Base-by-base conservation (phyloP, 2,797 vertebrate species). In the Cetoscarus ocellatus region DNA sequence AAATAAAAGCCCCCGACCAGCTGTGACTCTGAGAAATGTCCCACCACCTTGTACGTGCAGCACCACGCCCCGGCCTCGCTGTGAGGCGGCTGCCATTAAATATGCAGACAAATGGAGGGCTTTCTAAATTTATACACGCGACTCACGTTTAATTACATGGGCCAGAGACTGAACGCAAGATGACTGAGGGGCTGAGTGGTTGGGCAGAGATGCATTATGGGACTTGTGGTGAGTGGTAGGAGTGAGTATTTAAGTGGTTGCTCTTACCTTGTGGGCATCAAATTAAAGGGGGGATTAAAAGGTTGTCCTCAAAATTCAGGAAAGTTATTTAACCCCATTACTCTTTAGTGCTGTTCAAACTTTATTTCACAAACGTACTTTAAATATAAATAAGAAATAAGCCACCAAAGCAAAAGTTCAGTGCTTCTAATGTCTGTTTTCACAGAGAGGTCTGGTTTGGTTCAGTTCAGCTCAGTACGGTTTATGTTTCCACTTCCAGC, bases 1-100 rank as follows among this genome's bases (percentile, higher is more conserved):
- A 96, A 95, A 95, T 94, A 95, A 93, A 91, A 84, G 91, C 88
- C 71, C 77, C 61, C 7, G 64, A 79, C 92, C 91, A 93, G 90
- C 93, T 93, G 94, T 87, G 88, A 73, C 62, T 79, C n/a, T 58
- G 62, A 86, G 80, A 83, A 90, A 92, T 87, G 80, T 52, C 61
- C 77, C 67, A 54, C 44, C 61, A 36, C 43, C 70, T 8, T 66
- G 17, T 13, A 42, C 61, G 27, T 51, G 47, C 48, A 48, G 35
- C 68, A 38, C 81, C 62, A 40, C 83, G 71, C 74, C 74, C 84
- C 72, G 53, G 67, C 80, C 77, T 75, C 80, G 68, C 81, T 8
- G 66, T 17, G 67, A 66, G 64, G 51, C 62, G 3, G 45, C 70
- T 60, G 57, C 80, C 69, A 82, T 85, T 80, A 89, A 91, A 89